These are phyloP conservation scores for Myotis daubentonii DNA, from an alignment of 2,797 vertebrate species.

Conservation along the genomic window DNA sequence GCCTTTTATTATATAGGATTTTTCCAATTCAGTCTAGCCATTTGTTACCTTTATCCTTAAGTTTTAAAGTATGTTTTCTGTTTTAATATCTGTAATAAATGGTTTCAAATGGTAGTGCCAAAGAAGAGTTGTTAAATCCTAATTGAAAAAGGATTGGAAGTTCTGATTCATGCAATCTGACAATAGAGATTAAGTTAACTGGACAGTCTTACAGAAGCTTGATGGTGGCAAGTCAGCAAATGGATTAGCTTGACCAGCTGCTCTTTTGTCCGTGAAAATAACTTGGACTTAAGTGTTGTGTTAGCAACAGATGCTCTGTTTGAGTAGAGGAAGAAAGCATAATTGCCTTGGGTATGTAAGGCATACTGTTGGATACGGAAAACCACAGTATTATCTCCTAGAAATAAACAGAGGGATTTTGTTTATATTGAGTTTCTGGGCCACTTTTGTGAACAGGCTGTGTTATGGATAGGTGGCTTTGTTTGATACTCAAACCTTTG, in stretches of 20 bases:
- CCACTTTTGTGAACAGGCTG: slow-evolving; percentile 67
- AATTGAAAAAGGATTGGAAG: slow-evolving; percentile 77
- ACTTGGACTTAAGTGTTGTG: slow-evolving; percentile 64
- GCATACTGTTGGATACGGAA: slow-evolving; percentile 63
- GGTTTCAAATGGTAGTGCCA: slow-evolving; percentile 44
- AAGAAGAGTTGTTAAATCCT: slow-evolving; percentile 73
- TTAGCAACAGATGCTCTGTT: slow-evolving; percentile 74
- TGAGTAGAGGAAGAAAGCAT: slow-evolving; percentile 70
- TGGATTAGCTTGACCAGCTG: slow-evolving; percentile 76
- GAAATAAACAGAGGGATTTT: slow-evolving; percentile 61
- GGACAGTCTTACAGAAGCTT: slow-evolving; percentile 70
- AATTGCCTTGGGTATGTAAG: slow-evolving; percentile 56
- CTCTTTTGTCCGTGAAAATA: slow-evolving; percentile 72
- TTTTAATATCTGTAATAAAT: neutral
- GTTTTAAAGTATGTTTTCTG: slow-evolving; percentile 56
- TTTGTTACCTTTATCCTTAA: slow-evolving; percentile 28
- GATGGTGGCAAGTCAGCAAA: slow-evolving; percentile 73
- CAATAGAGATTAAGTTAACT: slow-evolving; percentile 83
- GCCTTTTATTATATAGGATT: too few species aligned
- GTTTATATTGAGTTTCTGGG: slow-evolving; percentile 71
- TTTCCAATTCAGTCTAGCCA: neutral
- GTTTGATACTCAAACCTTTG: slow-evolving; percentile 66
- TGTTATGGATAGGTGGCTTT: slow-evolving; percentile 73
- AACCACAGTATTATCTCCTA: slow-evolving; percentile 54
- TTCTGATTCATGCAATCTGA: slow-evolving; percentile 74